Evolutionary conservation across 2,888 invertebrate species (phyloP), one percentile per base, ranked within the genome.

Genomic region (Listrodromus nycthemerus): DNA sequence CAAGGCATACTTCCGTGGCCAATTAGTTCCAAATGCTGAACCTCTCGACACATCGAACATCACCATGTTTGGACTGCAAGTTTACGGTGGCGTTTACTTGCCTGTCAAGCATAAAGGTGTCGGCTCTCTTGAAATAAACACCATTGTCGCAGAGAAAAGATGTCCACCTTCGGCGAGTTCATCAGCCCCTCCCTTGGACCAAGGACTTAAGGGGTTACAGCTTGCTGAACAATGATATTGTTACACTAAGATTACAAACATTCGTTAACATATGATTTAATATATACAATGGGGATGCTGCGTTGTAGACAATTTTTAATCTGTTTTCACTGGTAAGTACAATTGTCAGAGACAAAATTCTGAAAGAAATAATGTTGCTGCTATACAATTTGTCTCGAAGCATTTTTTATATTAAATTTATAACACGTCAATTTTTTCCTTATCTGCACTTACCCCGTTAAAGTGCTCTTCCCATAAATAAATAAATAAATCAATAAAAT

Each of bases 81-180:
- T 95, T 89, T 95, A 95, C 88, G 96, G 96, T 24, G 96, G 96
- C 16, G 96, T 96, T 83, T 96, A 96, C 89, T 94, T 94, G 86
- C 94, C 95, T 7, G 92, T 94, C 21, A 96, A 96, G 90, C 96
- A 96, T 89, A 94, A 94, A 88, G 96, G 96, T 0, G 95, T 95
- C 8, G 95, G 95, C 1, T 94, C 96, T 63, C 93, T 96, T 86
- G 96, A 96, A 93, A 94, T 96, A 50, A 95, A 96, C 89, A 95
- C 94, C 94, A 95, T 96, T 87, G 94, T 92, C 91, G 95, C 94
- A 21, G 73, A 24, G 61, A 30, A n/a, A 27, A 5, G 2, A 61
- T 0, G 1, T 52, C 1, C 19, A 52, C n/a, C 50, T 52, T 52
- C 1, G 41, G 1, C 16, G 2, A 45, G 41, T 16, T 16, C 41